Percentiles rank a stretch among this genome's conserved stretches.
phyloP scores from a whole-genome alignment of 2,888 invertebrate genomes.

The Mamestra brassicae region DNA sequence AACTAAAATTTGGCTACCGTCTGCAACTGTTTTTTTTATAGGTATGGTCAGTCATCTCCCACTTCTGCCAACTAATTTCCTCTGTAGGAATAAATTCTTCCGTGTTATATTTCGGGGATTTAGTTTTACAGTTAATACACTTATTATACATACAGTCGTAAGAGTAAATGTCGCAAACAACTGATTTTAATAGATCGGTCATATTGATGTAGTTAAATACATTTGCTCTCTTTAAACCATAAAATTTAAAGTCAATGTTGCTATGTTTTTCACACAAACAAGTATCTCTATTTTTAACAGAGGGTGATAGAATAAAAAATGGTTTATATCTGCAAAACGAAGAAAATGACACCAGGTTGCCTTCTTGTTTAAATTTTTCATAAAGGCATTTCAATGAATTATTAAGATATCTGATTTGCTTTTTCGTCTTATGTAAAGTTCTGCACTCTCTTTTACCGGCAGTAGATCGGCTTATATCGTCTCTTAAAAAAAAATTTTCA shows the following conservation, averaged over 20 bases:
- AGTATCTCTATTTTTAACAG: conserved; percentile 12
- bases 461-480: not conserved
- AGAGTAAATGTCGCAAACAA: conserved; percentile 4
- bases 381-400: not conserved
- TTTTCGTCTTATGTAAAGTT: conserved; percentile 5
- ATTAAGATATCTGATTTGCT: conserved; percentile 7
- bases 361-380: conserved; percentile 1
- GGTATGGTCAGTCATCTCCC: not conserved
- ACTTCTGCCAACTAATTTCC: conserved; percentile 12
- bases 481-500: not conserved
- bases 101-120: not conserved
- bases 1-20: conserved; percentile 12
- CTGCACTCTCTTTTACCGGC: conserved; percentile 10
- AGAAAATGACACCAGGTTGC: not conserved
- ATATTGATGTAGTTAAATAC: conserved; percentile 13
- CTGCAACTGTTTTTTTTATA: conserved; percentile 9
- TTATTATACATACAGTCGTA: not conserved
- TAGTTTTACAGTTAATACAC: no score
- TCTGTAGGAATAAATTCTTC: not conserved
- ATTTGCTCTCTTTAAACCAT: not conserved
- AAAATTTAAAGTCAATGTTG: conserved; percentile 1
- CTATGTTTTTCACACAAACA: conserved; percentile 13
- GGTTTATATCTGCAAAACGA: no score
- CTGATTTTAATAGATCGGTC: conserved; percentile 12
- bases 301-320: not conserved